Base-by-base conservation (phyloP, 2,888 invertebrate genomes). In the Drosophila melanosoma region DNA sequence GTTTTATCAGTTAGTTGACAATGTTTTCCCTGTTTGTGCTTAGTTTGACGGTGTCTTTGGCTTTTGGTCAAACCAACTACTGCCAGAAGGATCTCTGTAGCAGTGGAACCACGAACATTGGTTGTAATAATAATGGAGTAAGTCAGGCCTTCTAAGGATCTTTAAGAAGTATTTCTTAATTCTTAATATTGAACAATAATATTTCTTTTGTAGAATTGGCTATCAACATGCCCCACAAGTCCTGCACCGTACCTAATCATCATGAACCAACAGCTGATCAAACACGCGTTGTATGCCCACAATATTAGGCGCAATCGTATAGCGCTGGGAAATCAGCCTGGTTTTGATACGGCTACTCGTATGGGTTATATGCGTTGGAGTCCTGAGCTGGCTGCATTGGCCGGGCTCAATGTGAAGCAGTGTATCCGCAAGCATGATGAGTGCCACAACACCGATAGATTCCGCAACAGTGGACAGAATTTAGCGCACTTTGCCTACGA, bases 381-480 rank as follows among this genome's bases (percentile, higher is more conserved):
- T 38, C 23, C 33, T 0, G 77, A 81, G 29, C 35, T 86, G 62
- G 82, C 86, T 52, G 48, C 26, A 4, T 20, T 82, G 58, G 81
- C 85, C 0, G 60, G 42, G 6, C 51, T 74, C 8, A 86, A 83
- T 76, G 85, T 86, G 7, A 64, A 77, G n/a, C n/a, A n/a, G 38
- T 86, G 85, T 23, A 4, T 20, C 1, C 68, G 67, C 32, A 3
- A 60, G 20, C 38, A 57, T 10, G 83, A 83, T 61, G 64, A 56
- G 15, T 83, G 83, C 57, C 83, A 74, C 61, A 78, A 78, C 20
- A 83, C 84, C 8, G 5, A 26, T 1, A 33, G 33, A 3, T 83
- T 74, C 40, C 20, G 7, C 8, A 45, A 63, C 17, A 78, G 84
- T 32, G 84, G 82, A 8, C 84, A 83, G 57, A 83, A 83, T 51